These are phyloP conservation scores for Helicolenus hilgendorfi DNA, from an alignment of 2,797 vertebrate genomes.

Conservation along the genomic window DNA sequence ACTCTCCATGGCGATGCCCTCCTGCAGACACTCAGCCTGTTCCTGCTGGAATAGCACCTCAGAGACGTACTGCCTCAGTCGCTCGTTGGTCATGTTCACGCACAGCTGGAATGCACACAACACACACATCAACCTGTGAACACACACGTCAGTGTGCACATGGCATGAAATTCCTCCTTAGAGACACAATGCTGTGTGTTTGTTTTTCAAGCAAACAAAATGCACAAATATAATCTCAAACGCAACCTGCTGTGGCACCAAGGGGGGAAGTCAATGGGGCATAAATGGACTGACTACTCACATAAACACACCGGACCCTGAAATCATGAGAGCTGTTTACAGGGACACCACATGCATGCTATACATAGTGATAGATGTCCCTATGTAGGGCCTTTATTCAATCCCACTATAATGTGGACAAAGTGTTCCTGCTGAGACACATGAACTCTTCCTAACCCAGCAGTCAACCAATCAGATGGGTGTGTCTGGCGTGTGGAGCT, in stretches of 20 bases:
- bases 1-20: constrained; percentile 96
- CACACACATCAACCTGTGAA: constrained; percentile 37
- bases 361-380: background rate
- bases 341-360: constrained; percentile 5
- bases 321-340: constrained; percentile 12
- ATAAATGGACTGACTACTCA: constrained; percentile 39
- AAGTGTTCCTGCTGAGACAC: constrained; percentile 27
- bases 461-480: constrained; percentile 26
- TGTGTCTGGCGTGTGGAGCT: background rate
- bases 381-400: background rate
- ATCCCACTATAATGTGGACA: constrained; percentile 8
- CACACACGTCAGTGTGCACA: constrained; percentile 31
- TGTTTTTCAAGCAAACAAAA: constrained; percentile 52
- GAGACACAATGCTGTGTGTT: constrained; percentile 36
- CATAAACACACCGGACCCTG: constrained; percentile 5
- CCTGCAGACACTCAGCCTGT: constrained; percentile 95
- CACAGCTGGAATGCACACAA: constrained; percentile 92
- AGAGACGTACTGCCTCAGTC: constrained; percentile 93
- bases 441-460: constrained; percentile 48
- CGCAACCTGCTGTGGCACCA: constrained; percentile 26
- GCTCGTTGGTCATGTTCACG: constrained; percentile 98
- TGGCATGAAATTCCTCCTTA: constrained; percentile 20
- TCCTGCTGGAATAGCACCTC: constrained; percentile 97
- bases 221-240: constrained; percentile 26
- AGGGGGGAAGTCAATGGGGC: constrained; percentile 36